Base-by-base conservation (phyloP, 2,797 vertebrate genomes). In the Atherinosoma microstoma region DNA sequence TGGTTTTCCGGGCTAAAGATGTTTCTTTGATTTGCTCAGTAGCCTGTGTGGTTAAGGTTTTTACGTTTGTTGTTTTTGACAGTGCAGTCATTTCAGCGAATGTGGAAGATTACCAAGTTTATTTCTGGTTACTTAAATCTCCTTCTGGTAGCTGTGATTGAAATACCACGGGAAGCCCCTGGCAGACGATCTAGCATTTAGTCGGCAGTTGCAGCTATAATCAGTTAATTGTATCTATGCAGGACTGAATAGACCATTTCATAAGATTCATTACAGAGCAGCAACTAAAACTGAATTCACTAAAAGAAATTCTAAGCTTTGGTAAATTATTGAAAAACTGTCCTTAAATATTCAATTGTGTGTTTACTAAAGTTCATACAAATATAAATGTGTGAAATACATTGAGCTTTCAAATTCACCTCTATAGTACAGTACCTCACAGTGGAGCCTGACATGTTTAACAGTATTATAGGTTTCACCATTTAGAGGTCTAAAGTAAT, bases 391-490 rank as follows among this genome's bases (percentile, higher is more conserved):
- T 56, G 29, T 75, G 40, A 74, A 66, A 71, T 22, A 22, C n/a
- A 45, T 24, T 51, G 13, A 5, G 30, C 54, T 36, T 15, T 38
- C 4, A 73, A 60, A 47, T 62, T 63, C 58, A 69, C 64, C 63
- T 74, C 76, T 74, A 53, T n/a, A 56, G 29, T 0, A 15, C 36
- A 56, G 34, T 67, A 16, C 40, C 47, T 54, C 36, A 47, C 59
- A 59, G 18, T 30, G 61, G 53, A 65, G 59, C 61, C 73, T 61
- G 60, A 63, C 61, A 47, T 70, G 64, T 81, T 82, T 75, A 65
- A 82, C 75, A 77, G 40, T 58, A 73, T 86, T 74, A 88, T 75
- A 74, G 83, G 84, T 90, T 70, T 78, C 69, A 70, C 47, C 29
- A 42, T 65, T 87, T 81, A 80, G 68, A 82, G 75, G 40, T 76